Evolutionary conservation across 2,888 invertebrate genomes (phyloP).

Genomic region (Drosophila kambysellisi): DNA sequence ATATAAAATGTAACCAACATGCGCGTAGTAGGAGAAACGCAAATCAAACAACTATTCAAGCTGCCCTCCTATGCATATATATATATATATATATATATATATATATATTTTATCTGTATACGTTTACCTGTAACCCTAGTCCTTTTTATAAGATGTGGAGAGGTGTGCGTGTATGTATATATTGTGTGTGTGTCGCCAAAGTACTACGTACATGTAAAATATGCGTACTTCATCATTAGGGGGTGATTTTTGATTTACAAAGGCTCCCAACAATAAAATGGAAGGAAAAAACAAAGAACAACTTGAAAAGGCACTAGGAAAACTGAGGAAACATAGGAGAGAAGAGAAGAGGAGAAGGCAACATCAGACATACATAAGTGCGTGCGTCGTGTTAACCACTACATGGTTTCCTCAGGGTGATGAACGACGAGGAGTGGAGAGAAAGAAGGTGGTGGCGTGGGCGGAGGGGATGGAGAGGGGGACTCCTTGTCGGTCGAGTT

Average conservation of each 20-base stretch:
- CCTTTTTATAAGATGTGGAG: conserved; percentile 2
- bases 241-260: conserved; percentile 67
- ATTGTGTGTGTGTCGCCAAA: conserved; percentile 36
- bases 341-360: background rate
- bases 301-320: conserved; percentile 39
- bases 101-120: background rate
- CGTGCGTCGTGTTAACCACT: conserved; percentile 43
- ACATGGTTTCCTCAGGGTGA: conserved; percentile 1
- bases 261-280: conserved; percentile 43
- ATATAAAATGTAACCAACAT: background rate
- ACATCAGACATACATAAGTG: conserved; percentile 47
- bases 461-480: background rate
- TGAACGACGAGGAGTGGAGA: background rate
- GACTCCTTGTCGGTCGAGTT: background rate
- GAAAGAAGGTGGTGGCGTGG: background rate
- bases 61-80: conserved; percentile 1
- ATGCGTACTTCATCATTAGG: conserved; percentile 65
- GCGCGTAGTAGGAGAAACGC: background rate
- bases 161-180: conserved; percentile 22
- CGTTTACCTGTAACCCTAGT: conserved; percentile 35
- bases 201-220: conserved; percentile 48
- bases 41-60: background rate
- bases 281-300: conserved; percentile 42
- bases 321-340: conserved; percentile 34
- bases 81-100: background rate